phyloP scores from a whole-genome alignment of 2,888 invertebrate species.

The Lathronympha strigana region DNA sequence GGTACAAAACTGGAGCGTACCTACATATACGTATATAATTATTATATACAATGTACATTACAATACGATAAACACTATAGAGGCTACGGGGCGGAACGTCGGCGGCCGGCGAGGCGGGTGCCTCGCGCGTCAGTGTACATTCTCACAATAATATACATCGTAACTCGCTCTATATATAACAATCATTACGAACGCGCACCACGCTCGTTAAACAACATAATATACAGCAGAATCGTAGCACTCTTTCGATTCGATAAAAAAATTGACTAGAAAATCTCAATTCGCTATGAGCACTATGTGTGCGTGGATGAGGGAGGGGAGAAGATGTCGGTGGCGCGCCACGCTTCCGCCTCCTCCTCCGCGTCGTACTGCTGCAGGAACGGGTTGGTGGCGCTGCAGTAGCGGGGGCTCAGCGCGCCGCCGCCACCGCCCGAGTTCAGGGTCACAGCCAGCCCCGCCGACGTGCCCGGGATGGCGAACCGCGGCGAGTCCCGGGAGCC shows the following conservation, averaged over 20 bases:
- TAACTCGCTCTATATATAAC: constrained; percentile 82
- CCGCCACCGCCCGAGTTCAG: constrained; percentile 66
- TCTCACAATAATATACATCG: constrained; percentile 82
- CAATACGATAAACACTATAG: constrained; percentile 75
- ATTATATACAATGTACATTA: constrained; percentile 82
- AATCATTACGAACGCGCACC: constrained; percentile 76
- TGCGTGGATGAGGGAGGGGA: constrained; percentile 73
- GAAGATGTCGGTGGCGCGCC: constrained; percentile 78
- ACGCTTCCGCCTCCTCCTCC: constrained; percentile 79
- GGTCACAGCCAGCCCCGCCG: constrained; percentile 86
- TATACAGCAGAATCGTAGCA: constrained; percentile 81
- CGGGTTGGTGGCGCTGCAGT: constrained; percentile 83
- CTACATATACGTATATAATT: constrained; percentile 74
- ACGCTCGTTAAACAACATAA: constrained; percentile 77
- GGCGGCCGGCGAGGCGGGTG: constrained; percentile 64
- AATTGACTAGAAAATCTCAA: constrained; percentile 84
- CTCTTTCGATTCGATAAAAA: constrained; percentile 78
- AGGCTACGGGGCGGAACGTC: constrained; percentile 69
- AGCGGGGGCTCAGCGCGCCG: constrained; percentile 69
- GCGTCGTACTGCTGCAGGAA: constrained; percentile 84
- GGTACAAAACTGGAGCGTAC: constrained; percentile 77
- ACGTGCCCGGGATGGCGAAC: constrained; percentile 82
- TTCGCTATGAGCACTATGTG: constrained; percentile 79
- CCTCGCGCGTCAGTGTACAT: constrained; percentile 76
- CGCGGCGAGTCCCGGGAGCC: constrained; percentile 65